A percentile compares a stretch with the other conserved stretches of the same genome.
Conservation (phyloP, 2,888 invertebrate genomes). For the Aleiodes leptofemur region DNA sequence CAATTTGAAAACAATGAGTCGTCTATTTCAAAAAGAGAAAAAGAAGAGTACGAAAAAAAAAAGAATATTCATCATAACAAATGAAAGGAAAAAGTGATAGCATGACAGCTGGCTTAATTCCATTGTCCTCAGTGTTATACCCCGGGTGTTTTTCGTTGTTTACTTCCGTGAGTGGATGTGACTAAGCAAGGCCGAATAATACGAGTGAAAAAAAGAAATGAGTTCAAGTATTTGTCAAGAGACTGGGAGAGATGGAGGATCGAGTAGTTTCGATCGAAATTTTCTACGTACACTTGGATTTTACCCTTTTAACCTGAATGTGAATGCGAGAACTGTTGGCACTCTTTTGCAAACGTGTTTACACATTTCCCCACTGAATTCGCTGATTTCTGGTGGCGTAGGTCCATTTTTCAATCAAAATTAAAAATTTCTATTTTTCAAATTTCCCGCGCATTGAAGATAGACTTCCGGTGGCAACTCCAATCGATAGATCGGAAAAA, state of each 20-base stretch:
- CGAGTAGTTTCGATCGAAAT: conserved; percentile 35
- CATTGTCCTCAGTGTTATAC: neutral
- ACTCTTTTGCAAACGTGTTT: neutral
- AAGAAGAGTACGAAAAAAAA: neutral
- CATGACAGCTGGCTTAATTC: conserved; percentile 28
- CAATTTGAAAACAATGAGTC: conserved; percentile 8
- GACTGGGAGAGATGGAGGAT: conserved; percentile 14
- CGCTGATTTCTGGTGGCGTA: neutral
- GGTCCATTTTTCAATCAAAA: too few relatives aligned
- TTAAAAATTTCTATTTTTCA: too few relatives aligned
- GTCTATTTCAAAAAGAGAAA: neutral
- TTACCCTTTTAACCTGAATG: conserved; percentile 5
- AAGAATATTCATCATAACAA: conserved; percentile 19
- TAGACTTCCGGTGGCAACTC: too few relatives aligned
- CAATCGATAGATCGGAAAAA: too few relatives aligned
- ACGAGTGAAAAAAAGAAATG: conserved; percentile 35
- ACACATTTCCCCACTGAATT: conserved; percentile 3
- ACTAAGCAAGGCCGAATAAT: conserved; percentile 39
- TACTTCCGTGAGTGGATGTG: conserved; percentile 46
- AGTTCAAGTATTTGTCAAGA: conserved; percentile 46
- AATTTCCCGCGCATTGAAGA: too few relatives aligned
- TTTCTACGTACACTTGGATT: neutral
- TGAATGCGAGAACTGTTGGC: neutral
- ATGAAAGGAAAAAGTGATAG: conserved; percentile 19
- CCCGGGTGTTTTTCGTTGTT: conserved; percentile 43